Conservation (phyloP, 2,113 vertebrate species). For the Apteryx owenii region DNA sequence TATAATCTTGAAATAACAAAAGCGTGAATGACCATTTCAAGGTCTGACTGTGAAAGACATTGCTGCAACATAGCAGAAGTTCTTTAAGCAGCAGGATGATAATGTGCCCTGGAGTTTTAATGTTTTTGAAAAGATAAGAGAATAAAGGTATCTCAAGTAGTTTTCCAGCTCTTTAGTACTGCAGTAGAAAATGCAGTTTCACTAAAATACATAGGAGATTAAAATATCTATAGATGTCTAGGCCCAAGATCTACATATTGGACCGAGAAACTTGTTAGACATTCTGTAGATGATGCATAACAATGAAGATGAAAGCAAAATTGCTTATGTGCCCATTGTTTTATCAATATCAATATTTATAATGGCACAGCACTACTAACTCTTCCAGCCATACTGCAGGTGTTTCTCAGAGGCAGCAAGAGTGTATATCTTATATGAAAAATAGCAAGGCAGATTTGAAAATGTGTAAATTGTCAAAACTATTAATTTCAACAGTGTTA, state of each 20-base stretch:
- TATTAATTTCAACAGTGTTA: background rate
- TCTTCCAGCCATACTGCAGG: background rate
- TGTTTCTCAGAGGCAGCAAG: background rate
- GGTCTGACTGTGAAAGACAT: constrained; percentile 47
- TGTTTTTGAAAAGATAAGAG: background rate
- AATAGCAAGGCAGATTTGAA: background rate
- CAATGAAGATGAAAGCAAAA: background rate
- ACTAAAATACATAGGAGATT: background rate
- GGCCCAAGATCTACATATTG: background rate
- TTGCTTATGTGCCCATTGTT: background rate
- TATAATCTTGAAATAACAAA: constrained; percentile 67
- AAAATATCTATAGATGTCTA: background rate
- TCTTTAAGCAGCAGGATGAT: background rate
- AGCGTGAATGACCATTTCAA: constrained; percentile 58
- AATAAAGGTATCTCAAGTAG: background rate
- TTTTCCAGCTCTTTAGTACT: background rate
- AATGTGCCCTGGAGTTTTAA: background rate
- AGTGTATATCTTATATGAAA: background rate
- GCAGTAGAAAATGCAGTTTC: background rate
- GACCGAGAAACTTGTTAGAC: background rate
- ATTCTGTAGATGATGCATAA: background rate
- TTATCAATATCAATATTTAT: background rate
- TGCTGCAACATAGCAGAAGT: background rate
- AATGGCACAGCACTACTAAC: background rate
- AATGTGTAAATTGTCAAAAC: background rate